These are phyloP conservation scores for Eubasilissa regina DNA, from an alignment of 1,140 invertebrate species.

Conservation along the genomic window DNA sequence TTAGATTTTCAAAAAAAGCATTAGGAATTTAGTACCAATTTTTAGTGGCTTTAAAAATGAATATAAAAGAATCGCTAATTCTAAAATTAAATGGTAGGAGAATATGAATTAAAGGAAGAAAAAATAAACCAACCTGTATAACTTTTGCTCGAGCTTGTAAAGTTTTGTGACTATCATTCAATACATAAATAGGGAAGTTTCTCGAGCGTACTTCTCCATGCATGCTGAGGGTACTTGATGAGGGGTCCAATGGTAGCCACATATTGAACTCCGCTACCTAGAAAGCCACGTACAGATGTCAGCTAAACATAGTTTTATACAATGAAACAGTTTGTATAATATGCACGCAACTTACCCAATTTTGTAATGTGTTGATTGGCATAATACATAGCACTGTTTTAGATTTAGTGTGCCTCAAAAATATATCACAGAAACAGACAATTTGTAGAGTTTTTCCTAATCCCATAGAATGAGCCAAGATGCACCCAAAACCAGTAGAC, in stretches of 20 bases:
- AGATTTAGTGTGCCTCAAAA: conserved; percentile 91
- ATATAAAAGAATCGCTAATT: too few species aligned
- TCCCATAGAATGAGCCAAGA: conserved; percentile 99
- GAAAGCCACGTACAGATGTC: background rate
- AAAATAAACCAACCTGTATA: conserved; percentile 67
- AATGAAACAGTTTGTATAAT: too few species aligned
- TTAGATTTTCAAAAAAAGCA: too few species aligned
- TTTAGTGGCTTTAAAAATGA: too few species aligned
- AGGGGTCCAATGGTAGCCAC: conserved; percentile 81
- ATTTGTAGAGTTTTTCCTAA: conserved; percentile 99
- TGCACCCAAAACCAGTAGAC: conserved; percentile 96
- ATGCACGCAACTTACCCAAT: conserved; percentile 80
- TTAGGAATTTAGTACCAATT: too few species aligned
- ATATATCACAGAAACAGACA: conserved; percentile 96
- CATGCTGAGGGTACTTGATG: conserved; percentile 71
- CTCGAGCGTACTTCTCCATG: conserved; percentile 80
- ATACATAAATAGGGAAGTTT: conserved; percentile 89
- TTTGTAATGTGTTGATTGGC: conserved; percentile 99
- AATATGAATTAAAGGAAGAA: too few species aligned
- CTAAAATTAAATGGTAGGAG: too few species aligned
- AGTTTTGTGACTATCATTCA: conserved; percentile 96
- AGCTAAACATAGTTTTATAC: background rate
- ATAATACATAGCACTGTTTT: conserved; percentile 96
- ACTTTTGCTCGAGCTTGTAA: conserved; percentile 87
- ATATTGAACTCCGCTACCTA: conserved; percentile 94